Conservation (phyloP, 1,140 invertebrate genomes). For the Trichogramma pretiosum region DNA sequence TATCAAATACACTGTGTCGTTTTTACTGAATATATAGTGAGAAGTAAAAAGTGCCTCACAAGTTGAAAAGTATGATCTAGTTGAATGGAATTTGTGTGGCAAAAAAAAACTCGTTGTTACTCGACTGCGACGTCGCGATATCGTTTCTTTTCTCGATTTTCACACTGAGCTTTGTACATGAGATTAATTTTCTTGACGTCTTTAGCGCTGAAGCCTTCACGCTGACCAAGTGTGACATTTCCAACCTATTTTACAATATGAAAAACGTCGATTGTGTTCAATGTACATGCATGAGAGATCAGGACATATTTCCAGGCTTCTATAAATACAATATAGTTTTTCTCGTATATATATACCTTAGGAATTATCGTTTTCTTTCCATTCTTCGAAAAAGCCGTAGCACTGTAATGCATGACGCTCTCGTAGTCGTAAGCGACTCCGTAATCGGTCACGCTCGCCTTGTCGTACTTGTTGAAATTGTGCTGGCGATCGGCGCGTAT, state of each 20-base stretch:
- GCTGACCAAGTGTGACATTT: constrained; percentile 50
- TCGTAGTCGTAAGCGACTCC: constrained; percentile 58
- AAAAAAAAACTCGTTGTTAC: too few relatives aligned
- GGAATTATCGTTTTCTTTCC: constrained; percentile 55
- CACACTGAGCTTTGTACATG: constrained; percentile 54
- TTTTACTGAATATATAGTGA: too few relatives aligned
- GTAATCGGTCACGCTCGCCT: constrained; percentile 54
- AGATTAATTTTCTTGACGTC: constrained; percentile 56
- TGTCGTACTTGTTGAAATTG: constrained; percentile 63
- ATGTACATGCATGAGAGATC: too few relatives aligned
- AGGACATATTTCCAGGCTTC: too few relatives aligned
- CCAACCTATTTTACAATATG: constrained; percentile 17
- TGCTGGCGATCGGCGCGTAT: constrained; percentile 51
- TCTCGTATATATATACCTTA: too few relatives aligned
- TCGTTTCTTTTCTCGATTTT: constrained; percentile 21
- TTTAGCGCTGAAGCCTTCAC: constrained; percentile 54
- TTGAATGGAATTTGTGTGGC: too few relatives aligned
- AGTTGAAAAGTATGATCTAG: too few relatives aligned
- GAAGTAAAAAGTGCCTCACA: too few relatives aligned
- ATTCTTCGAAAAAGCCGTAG: constrained; percentile 57
- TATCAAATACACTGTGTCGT: too few relatives aligned
- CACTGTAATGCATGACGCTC: constrained; percentile 66
- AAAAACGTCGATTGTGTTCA: too few relatives aligned
- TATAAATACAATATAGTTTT: not conserved
- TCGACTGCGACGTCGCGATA: too few relatives aligned